These are phyloP conservation scores for Carettochelys insculpta DNA, from an alignment of 2,113 vertebrate genomes.

Conservation along the genomic window DNA sequence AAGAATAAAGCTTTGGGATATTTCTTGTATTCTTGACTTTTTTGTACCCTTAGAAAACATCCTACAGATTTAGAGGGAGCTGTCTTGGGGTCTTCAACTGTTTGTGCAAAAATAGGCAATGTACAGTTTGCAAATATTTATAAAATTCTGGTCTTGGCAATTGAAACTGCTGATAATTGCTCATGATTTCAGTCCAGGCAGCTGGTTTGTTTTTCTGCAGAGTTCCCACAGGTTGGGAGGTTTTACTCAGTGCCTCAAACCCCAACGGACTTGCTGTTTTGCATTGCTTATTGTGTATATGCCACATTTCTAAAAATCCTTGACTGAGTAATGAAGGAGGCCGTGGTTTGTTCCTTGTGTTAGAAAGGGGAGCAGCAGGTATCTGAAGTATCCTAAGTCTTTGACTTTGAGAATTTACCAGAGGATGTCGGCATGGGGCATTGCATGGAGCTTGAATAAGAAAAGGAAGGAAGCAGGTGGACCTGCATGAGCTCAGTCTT, in stretches of 20 bases:
- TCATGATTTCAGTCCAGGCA: conserved; percentile 55
- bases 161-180: conserved; percentile 55
- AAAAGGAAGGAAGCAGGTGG: not conserved
- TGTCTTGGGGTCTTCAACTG: not conserved
- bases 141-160: conserved; percentile 33
- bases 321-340: not conserved
- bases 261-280: conserved; percentile 17
- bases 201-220: conserved; percentile 49
- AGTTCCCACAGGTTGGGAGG: conserved; percentile 14
- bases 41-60: not conserved
- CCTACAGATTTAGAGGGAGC: conserved; percentile 5
- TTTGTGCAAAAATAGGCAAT: conserved; percentile 38
- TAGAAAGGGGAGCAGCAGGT: not conserved
- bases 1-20: conserved; percentile 21
- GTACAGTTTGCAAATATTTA: conserved; percentile 47
- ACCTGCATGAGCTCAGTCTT: not conserved
- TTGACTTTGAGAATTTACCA: conserved; percentile 17
- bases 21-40: conserved; percentile 26
- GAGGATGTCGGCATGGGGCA: not conserved
- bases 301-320: not conserved
- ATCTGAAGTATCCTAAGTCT: conserved; percentile 10
- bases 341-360: not conserved
- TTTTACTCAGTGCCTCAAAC: conserved; percentile 28
- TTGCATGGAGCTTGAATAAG: rapidly evolving
- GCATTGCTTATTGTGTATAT: conserved; percentile 24